These are phyloP conservation scores for Epinephelus cyanopodus DNA, from an alignment of 2,113 vertebrate genomes.

Conservation along the genomic window DNA sequence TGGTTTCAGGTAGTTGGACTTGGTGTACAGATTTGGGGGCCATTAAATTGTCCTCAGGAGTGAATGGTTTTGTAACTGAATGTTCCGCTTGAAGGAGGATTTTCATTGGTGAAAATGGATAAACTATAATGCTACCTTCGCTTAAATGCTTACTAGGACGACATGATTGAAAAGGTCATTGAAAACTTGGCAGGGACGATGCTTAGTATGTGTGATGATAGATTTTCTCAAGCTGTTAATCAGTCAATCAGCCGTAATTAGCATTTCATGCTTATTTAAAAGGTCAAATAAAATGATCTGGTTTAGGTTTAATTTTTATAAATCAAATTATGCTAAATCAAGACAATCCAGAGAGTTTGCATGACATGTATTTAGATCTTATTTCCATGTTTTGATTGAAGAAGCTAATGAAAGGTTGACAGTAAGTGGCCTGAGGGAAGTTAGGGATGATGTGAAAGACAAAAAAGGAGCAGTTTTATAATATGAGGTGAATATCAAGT, in stretches of 20 bases:
- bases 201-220: background rate
- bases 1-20: constrained; percentile 11
- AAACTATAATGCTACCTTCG: background rate
- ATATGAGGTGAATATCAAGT: constrained; percentile 11
- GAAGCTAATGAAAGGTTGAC: constrained; percentile 6
- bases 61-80: constrained; percentile 1
- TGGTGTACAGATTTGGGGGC: background rate
- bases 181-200: background rate
- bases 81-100: background rate
- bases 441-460: constrained; percentile 1
- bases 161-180: constrained; percentile 6
- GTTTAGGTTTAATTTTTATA: background rate
- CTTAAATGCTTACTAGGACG: constrained; percentile 1
- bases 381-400: constrained; percentile 10
- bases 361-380: background rate
- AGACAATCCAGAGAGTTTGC: background rate
- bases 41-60: background rate
- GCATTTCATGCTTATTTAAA: background rate
- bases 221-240: background rate
- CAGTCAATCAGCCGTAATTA: background rate
- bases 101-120: background rate
- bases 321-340: background rate
- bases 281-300: background rate
- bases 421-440: constrained; percentile 6
- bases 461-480: background rate